Percentiles rank a stretch among this genome's conserved stretches.
These are phyloP conservation scores for Chaitophorus viminalis DNA, from an alignment of 2,888 invertebrate species.

Conservation along the genomic window DNA sequence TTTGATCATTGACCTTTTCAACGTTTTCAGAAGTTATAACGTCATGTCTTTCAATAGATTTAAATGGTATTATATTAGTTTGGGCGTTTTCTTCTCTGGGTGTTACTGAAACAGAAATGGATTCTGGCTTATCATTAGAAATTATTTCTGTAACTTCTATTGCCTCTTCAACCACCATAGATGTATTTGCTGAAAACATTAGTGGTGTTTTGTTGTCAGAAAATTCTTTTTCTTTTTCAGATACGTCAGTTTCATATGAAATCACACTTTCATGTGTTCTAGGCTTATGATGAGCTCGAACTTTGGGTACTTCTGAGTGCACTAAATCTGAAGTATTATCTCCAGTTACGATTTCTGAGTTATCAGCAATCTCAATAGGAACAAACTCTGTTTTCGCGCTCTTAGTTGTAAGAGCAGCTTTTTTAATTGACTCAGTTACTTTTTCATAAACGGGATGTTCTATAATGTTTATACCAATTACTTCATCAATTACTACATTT, in stretches of 20 bases:
- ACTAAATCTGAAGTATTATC: slow-evolving; percentile 38
- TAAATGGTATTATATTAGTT: slow-evolving; percentile 65
- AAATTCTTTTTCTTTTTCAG: slow-evolving; percentile 71
- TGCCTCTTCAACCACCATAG: slow-evolving; percentile 36
- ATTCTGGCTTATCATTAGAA: slow-evolving; percentile 66
- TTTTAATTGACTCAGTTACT: slow-evolving; percentile 69
- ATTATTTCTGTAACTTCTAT: slow-evolving; percentile 64
- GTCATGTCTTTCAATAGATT: slow-evolving; percentile 70
- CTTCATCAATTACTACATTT: slow-evolving; percentile 70
- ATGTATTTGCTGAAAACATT: background rate
- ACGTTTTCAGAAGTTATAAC: slow-evolving; percentile 66
- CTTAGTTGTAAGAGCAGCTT: slow-evolving; percentile 63
- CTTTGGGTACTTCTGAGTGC: slow-evolving; percentile 65
- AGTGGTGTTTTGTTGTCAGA: background rate
- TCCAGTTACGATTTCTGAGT: slow-evolving; percentile 28
- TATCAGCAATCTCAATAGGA: slow-evolving; percentile 22
- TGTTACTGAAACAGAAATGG: slow-evolving; percentile 63
- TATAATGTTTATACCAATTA: slow-evolving; percentile 73
- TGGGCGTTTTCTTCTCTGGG: slow-evolving; percentile 64
- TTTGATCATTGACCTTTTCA: slow-evolving; percentile 58
- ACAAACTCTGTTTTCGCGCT: slow-evolving; percentile 39
- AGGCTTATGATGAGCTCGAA: slow-evolving; percentile 70
- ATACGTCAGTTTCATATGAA: slow-evolving; percentile 70
- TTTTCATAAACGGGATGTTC: slow-evolving; percentile 68
- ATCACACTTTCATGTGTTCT: slow-evolving; percentile 71